Evolutionary conservation across 2,797 vertebrate genomes (phyloP).

Genomic region (Champsocephalus esox): DNA sequence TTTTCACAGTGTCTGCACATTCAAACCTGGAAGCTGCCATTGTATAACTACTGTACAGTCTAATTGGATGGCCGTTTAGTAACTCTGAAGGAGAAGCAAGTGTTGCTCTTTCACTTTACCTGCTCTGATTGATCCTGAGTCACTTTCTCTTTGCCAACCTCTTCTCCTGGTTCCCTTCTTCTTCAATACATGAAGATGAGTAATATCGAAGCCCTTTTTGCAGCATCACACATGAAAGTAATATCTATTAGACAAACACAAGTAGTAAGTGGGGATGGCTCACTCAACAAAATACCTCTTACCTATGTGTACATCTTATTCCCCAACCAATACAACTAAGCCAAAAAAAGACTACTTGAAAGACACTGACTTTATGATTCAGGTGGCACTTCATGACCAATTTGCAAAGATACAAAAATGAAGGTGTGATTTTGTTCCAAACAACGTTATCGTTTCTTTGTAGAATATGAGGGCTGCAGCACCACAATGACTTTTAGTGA

Average conservation of each 20-base stretch:
- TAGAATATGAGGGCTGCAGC: too few species aligned
- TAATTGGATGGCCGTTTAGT: neutral
- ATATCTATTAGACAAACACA: neutral
- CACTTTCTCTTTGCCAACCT: neutral
- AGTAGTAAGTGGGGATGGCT: neutral
- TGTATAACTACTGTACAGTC: neutral
- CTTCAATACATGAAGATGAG: neutral
- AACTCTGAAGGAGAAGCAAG: neutral
- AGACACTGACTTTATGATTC: neutral
- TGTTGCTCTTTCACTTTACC: neutral
- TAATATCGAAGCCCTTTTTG: neutral
- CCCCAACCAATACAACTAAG: neutral
- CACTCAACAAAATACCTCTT: neutral
- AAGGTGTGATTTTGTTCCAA: too few species aligned
- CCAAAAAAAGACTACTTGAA: neutral
- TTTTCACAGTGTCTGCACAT: conserved; percentile 1
- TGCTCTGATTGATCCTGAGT: neutral
- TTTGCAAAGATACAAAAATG: too few species aligned
- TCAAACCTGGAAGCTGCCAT: neutral
- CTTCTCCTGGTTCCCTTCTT: neutral
- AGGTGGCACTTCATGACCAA: neutral
- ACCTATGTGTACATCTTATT: neutral
- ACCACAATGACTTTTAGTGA: too few species aligned
- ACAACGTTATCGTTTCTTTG: too few species aligned
- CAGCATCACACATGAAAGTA: neutral